phyloP scores from a whole-genome alignment of 2,113 vertebrate species.

The Zosterops japonicus region DNA sequence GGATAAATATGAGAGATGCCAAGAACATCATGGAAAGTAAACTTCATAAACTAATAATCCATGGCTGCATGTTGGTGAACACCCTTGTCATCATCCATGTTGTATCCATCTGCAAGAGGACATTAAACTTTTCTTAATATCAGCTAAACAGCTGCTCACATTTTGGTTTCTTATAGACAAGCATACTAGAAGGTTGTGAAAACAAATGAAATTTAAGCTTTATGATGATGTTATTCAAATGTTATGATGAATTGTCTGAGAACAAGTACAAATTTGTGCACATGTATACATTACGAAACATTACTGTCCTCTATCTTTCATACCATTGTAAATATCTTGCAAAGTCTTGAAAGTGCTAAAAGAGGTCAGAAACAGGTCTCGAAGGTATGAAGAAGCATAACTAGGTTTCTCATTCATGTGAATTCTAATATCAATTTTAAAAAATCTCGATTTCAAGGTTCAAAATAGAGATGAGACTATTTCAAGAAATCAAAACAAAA shows the following conservation, averaged over 20 bases:
- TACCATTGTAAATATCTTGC: accelerated
- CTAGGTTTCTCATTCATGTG: neutral
- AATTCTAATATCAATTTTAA: neutral
- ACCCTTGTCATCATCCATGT: neutral
- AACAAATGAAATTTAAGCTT: neutral
- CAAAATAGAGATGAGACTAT: neutral
- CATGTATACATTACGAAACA: neutral
- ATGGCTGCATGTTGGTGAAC: neutral
- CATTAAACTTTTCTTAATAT: neutral
- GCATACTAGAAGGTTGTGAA: neutral
- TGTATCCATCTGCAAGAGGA: neutral
- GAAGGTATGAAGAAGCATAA: neutral
- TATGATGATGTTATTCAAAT: neutral
- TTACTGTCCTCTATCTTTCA: neutral
- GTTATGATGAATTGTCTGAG: neutral
- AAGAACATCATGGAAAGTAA: neutral
- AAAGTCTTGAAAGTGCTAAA: neutral
- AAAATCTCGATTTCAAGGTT: neutral
- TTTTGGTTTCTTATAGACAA: neutral
- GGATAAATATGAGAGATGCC: neutral
- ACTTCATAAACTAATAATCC: neutral
- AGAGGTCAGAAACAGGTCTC: neutral
- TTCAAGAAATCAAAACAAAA: neutral
- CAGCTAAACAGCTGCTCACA: neutral
- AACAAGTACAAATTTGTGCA: neutral